Percentiles rank a stretch among this genome's conserved stretches.
phyloP scores from a whole-genome alignment of 1,140 invertebrate genomes.

The Lasioglossum baleicum region DNA sequence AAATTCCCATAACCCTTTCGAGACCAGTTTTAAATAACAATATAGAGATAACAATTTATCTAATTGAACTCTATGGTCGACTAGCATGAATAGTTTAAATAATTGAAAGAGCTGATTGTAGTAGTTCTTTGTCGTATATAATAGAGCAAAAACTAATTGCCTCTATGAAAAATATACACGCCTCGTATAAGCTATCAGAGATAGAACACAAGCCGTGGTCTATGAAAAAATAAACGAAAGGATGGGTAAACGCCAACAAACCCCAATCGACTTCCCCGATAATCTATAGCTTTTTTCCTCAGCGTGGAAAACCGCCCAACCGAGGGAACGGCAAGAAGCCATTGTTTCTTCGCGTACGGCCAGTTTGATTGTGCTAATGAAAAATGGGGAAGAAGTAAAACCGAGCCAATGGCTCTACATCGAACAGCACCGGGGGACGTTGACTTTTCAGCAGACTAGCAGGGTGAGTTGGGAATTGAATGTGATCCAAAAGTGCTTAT shows the following conservation, averaged over 20 bases:
- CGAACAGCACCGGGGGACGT: slow-evolving; percentile 12
- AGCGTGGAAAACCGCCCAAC: slow-evolving; percentile 31
- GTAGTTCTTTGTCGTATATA: too few relatives aligned
- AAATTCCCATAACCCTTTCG: too few relatives aligned
- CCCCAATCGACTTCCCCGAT: slow-evolving; percentile 40
- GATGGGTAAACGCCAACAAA: slow-evolving; percentile 30
- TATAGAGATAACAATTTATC: too few relatives aligned
- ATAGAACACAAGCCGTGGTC: neutral
- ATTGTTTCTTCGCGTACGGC: slow-evolving; percentile 62
- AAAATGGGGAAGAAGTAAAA: slow-evolving; percentile 67
- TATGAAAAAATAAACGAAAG: slow-evolving; percentile 24
- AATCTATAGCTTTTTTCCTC: slow-evolving; percentile 56
- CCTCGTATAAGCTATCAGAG: neutral
- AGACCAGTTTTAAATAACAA: too few relatives aligned
- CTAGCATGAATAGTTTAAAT: too few relatives aligned
- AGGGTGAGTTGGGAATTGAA: slow-evolving; percentile 62
- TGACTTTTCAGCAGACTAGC: slow-evolving; percentile 3
- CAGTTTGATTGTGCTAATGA: slow-evolving; percentile 68
- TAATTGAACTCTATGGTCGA: too few relatives aligned
- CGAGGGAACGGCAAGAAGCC: slow-evolving; percentile 52
- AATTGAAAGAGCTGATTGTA: too few relatives aligned
- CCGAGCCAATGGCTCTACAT: slow-evolving; percentile 44
- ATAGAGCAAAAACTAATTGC: neutral
- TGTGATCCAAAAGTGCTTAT: slow-evolving; percentile 68
- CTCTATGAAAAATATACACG: neutral